phyloP scores from a whole-genome alignment of 2,888 invertebrate species.

The Darwinula stevensoni region DNA sequence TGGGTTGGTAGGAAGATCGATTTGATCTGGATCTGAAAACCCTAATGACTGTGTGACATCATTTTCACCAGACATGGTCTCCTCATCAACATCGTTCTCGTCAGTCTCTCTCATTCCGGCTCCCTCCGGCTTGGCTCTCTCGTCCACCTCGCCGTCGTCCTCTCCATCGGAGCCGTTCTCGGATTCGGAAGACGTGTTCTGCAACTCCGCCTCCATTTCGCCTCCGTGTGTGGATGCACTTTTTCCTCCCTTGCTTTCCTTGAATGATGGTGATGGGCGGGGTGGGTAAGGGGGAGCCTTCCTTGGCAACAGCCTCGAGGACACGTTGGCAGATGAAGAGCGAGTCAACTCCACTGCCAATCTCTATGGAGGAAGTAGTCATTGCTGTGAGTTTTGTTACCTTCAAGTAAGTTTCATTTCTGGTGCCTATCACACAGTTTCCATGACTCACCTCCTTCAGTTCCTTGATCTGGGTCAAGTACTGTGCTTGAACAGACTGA shows the following conservation, averaged over 20 bases:
- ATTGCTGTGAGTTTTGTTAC: no score
- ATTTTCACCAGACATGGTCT: constrained; percentile 27
- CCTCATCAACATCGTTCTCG: constrained; percentile 60
- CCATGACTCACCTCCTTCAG: no score
- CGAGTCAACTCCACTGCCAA: constrained; percentile 15
- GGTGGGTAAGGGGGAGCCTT: constrained; percentile 6
- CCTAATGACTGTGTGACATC: constrained; percentile 7
- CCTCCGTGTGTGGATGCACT: neutral
- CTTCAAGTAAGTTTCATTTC: no score
- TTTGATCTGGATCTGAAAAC: neutral
- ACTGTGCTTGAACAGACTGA: constrained; percentile 44
- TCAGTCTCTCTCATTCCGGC: constrained; percentile 17
- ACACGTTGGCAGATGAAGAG: constrained; percentile 10
- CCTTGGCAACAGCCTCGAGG: no score
- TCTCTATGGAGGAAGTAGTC: no score
- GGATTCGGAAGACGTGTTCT: constrained; percentile 10
- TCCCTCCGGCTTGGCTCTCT: constrained; percentile 6
- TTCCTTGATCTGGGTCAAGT: constrained; percentile 48
- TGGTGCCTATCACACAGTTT: no score
- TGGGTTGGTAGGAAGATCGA: no score
- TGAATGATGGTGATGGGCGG: constrained; percentile 8
- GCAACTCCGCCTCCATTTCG: constrained; percentile 9
- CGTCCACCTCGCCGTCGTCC: constrained; percentile 8
- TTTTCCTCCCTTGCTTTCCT: constrained; percentile 5
- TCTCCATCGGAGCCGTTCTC: no score